phyloP scores from a whole-genome alignment of 1,140 invertebrate genomes.

The Apis cerana region DNA sequence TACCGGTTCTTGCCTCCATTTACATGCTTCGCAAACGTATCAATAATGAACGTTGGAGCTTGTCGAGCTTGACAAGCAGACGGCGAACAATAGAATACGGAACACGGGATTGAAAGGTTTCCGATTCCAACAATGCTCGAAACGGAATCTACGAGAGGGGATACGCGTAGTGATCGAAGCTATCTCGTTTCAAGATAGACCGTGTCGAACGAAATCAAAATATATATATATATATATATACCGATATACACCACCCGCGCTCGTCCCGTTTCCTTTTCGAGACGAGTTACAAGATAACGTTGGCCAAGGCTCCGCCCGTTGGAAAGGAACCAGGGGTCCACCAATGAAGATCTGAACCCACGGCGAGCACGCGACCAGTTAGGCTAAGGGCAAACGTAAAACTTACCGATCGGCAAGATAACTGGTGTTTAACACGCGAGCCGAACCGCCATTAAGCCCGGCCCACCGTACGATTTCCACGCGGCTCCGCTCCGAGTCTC shows the following conservation, averaged over 20 bases:
- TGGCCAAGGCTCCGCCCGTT: slow-evolving; percentile 61
- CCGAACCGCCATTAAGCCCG: slow-evolving; percentile 68
- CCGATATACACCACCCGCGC: neutral
- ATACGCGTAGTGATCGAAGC: neutral
- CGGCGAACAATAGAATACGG: neutral
- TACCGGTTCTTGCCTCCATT: slow-evolving; percentile 13
- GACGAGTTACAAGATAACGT: slow-evolving; percentile 49
- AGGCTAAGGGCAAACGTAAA: slow-evolving; percentile 74
- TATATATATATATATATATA: too few relatives aligned
- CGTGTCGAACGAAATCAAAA: slow-evolving; percentile 2
- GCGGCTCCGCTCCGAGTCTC: slow-evolving; percentile 25
- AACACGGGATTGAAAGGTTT: neutral
- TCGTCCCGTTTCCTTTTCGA: slow-evolving; percentile 6
- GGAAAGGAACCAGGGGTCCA: slow-evolving; percentile 53
- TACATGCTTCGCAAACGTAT: slow-evolving; percentile 11
- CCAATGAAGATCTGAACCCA: slow-evolving; percentile 69
- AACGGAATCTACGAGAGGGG: neutral
- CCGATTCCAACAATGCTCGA: neutral
- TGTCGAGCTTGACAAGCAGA: neutral
- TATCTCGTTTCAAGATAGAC: neutral
- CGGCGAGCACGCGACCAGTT: slow-evolving; percentile 70
- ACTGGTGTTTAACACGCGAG: slow-evolving; percentile 76
- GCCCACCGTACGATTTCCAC: slow-evolving; percentile 65
- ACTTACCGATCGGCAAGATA: slow-evolving; percentile 74
- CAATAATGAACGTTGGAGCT: slow-evolving; percentile 20